Base-by-base conservation (phyloP, 2,797 vertebrate genomes). In the Anguilla megastoma region DNA sequence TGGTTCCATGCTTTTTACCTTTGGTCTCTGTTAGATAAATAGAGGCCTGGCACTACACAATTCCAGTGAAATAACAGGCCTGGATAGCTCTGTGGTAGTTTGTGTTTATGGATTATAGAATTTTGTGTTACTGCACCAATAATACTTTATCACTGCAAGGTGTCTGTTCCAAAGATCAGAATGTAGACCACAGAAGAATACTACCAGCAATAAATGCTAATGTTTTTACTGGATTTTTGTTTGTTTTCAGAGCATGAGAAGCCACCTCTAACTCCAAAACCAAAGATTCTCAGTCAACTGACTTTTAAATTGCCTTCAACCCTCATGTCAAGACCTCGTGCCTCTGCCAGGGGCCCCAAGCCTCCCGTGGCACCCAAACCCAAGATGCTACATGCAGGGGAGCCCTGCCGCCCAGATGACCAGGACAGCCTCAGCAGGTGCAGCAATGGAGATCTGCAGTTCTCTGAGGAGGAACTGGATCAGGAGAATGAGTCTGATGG, bases 361-460 rank as follows among this genome's bases (percentile, higher is more conserved):
- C 98, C 98, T 94, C 97, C 97, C 60, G 97, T 98, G 0, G 97
- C 97, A 89, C 98, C 98, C 1, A 99, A 99, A 91, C 98, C 98
- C 90, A 97, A 95, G 91, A 92, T 97, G 88, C 93, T 95, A 14
- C 86, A 92, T 91, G 93, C 86, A 1, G 94, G 96, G 60, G 93
- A 92, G 48, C 94, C 92, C 89, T 91, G 91, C 89, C 90, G 88
- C 58, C 88, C 92, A 88, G 93, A 95, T 76, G 91, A 66, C 91
- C 92, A 96, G 93, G 90, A 94, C 86, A 95, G 93, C 90, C 91
- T 95, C 80, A 95, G 93, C 91, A 95, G 94, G 76, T 95, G 96
- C 88, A 93, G 95, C 69, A 98, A 99, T 84, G 98, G 98, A 89
- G 96, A 96, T 89, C 88, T 97, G 90, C 84, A 91, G 33, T 96